Percentiles rank a stretch among this genome's conserved stretches.
Conservation (phyloP, 1,140 invertebrate species). For the Lineus longissimus region DNA sequence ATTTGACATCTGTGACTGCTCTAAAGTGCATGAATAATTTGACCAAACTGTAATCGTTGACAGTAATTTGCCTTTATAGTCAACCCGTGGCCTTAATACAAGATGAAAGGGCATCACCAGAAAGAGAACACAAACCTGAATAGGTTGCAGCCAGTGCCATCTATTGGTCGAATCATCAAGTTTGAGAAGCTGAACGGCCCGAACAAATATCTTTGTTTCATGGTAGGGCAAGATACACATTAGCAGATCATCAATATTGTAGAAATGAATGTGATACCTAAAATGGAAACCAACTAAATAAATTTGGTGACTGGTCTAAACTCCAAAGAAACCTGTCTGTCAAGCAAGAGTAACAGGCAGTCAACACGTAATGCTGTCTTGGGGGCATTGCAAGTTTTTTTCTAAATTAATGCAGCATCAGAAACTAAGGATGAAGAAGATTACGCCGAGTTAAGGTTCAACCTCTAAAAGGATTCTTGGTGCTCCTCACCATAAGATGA, state of each 20-base stretch:
- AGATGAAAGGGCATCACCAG: not conserved
- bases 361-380: no score
- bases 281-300: slow-evolving; percentile 18
- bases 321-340: no score
- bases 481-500: no score
- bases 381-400: no score
- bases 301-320: slow-evolving; percentile 8
- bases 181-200: slow-evolving; percentile 72
- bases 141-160: slow-evolving; percentile 73
- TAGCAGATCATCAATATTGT: slow-evolving; percentile 77
- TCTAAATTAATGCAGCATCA: no score
- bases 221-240: slow-evolving; percentile 83
- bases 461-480: no score
- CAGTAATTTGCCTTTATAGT: not conserved
- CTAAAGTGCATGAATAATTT: no score
- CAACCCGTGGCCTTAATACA: not conserved
- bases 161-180: slow-evolving; percentile 60
- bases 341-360: no score
- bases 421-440: no score
- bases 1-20: no score
- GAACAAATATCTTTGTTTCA: slow-evolving; percentile 81
- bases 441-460: no score
- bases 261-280: slow-evolving; percentile 82
- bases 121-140: slow-evolving; percentile 57
- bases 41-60: no score